These are phyloP conservation scores for Sinentomon sp. DNA, from an alignment of 2,888 invertebrate species.

Conservation along the genomic window DNA sequence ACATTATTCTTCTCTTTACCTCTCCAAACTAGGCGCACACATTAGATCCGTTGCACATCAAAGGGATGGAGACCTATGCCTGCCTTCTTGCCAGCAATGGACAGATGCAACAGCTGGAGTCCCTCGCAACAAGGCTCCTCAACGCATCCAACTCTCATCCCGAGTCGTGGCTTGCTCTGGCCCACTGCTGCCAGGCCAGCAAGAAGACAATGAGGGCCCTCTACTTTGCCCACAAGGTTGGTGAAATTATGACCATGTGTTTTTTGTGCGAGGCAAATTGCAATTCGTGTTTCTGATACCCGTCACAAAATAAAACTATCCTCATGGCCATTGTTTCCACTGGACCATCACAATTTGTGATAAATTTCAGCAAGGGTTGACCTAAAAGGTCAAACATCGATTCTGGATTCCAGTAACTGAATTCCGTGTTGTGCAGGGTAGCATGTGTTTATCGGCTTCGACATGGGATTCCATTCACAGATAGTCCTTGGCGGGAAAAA, in stretches of 20 bases:
- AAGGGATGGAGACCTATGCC: constrained; percentile 35
- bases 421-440: no score
- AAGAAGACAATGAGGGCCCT: constrained; percentile 37
- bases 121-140: constrained; percentile 26
- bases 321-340: no score
- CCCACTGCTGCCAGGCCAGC: constrained; percentile 34
- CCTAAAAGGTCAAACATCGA: no score
- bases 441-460: no score
- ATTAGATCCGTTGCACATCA: constrained; percentile 26
- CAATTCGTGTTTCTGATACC: no score
- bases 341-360: no score
- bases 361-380: no score
- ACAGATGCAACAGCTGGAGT: constrained; percentile 31
- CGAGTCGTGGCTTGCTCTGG: constrained; percentile 47
- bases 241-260: constrained; percentile 1
- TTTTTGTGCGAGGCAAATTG: no score
- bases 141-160: constrained; percentile 27
- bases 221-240: constrained; percentile 38
- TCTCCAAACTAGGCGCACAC: constrained; percentile 26
- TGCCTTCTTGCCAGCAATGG: constrained; percentile 31
- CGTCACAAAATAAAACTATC: no score
- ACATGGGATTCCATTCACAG: no score
- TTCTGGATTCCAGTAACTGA: no score
- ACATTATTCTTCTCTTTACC: constrained; percentile 15
- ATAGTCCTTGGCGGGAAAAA: no score